Base-by-base conservation (phyloP, 2,113 vertebrate species). In the Cepphus grylle region DNA sequence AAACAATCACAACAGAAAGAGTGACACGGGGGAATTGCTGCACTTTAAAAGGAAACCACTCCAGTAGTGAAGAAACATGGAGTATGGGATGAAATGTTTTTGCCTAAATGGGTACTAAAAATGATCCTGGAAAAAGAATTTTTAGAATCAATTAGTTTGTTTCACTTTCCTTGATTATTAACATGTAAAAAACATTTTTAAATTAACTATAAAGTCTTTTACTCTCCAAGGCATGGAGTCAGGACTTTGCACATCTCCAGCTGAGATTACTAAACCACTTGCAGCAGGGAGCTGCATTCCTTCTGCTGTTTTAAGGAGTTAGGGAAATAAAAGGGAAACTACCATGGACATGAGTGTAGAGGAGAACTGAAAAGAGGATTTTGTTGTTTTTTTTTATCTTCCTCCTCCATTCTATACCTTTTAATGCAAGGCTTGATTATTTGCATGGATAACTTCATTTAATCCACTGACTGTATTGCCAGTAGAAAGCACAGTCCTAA, bases 261-360 rank as follows among this genome's bases (percentile, higher is more conserved):
- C 95, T 88, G 93, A 72, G 93, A 81, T 77, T 87, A 36, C 56
- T 96, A 15, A 95, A 96, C 81, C 72, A 73, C 30, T 94, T 94
- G 59, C 94, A 89, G 86, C 90, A 89, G 90, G 92, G 94, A 94
- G 86, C 90, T 96, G 85, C 95, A 93, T 96, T 96, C 94, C 74
- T 95, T 93, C 81, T 88, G 53, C 83, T 87, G 58, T 65, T 96
- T 87, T 42, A 76, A 65, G 9, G 72, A 89, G 71, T 56, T 62
- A 49, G 62, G 66, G 66, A 76, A 76, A 45, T 69, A n/a, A 83
- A 73, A 83, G 74, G 52, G 71, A 84, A 90, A 47, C 14, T 88
- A 40, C 50, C 50, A 13, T 38, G 85, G 50, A 29, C 19, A 1
- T 29, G 45, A 62, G 26, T 4, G 1, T 47, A 69, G 59, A 65